These are phyloP conservation scores for Portevinia maculata DNA, from an alignment of 2,888 invertebrate species.

Conservation along the genomic window DNA sequence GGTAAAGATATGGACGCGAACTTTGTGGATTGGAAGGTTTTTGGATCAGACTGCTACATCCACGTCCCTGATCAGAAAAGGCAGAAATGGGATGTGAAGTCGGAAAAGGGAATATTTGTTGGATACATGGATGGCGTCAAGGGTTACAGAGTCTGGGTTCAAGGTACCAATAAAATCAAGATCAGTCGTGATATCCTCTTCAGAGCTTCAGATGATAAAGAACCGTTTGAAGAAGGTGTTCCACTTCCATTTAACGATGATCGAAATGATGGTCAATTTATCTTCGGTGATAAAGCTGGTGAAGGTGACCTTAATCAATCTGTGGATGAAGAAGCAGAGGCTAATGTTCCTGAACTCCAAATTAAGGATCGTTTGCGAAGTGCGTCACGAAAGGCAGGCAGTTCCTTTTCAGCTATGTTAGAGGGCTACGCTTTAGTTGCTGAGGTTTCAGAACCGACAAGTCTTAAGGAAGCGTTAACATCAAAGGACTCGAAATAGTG, in stretches of 20 bases:
- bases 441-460: not conserved
- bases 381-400: slow-evolving; percentile 1
- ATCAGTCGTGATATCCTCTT: not conserved
- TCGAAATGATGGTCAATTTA: not conserved
- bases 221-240: not conserved
- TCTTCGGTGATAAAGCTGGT: not conserved
- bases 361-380: slow-evolving; percentile 1
- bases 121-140: slow-evolving; percentile 15
- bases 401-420: slow-evolving; percentile 11
- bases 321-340: not conserved
- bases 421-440: not conserved
- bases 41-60: no score
- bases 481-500: no score
- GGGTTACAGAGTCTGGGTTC: slow-evolving; percentile 10
- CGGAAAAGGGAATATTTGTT: slow-evolving; percentile 9
- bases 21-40: slow-evolving; percentile 12
- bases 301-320: slow-evolving; percentile 15
- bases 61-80: no score
- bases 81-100: no score
- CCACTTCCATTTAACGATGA: not conserved
- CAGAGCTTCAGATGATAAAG: not conserved
- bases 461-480: no score
- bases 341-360: not conserved
- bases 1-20: slow-evolving; percentile 8
- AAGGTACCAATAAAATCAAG: slow-evolving; percentile 5